Conservation (phyloP, 1,140 invertebrate genomes). For the Drosophila seguyi region DNA sequence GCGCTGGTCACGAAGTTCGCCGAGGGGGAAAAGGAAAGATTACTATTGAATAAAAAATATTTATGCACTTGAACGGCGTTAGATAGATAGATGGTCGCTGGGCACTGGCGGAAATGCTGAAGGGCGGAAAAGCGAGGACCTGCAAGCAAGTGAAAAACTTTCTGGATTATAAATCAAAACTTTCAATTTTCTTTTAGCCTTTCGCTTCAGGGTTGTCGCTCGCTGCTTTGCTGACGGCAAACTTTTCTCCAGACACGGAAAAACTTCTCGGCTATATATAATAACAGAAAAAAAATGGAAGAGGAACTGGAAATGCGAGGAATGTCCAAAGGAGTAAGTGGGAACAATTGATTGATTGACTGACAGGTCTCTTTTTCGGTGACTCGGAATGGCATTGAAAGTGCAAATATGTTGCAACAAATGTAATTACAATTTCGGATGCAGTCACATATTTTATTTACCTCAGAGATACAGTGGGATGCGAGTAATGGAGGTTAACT, state of each 20-base stretch:
- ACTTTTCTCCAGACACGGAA: slow-evolving; percentile 57
- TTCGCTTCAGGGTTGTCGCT: slow-evolving; percentile 43
- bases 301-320: neutral
- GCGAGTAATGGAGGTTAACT: too few relatives aligned
- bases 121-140: slow-evolving; percentile 11
- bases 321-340: slow-evolving; percentile 46
- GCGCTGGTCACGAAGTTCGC: slow-evolving; percentile 63
- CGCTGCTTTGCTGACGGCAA: slow-evolving; percentile 63
- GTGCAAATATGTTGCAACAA: slow-evolving; percentile 53
- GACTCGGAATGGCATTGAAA: slow-evolving; percentile 43
- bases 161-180: slow-evolving; percentile 80
- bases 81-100: slow-evolving; percentile 60
- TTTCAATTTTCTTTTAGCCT: slow-evolving; percentile 74
- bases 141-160: slow-evolving; percentile 65
- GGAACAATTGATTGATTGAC: slow-evolving; percentile 74
- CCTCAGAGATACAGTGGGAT: neutral
- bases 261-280: slow-evolving; percentile 28
- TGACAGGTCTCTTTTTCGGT: slow-evolving; percentile 42
- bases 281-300: neutral
- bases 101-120: slow-evolving; percentile 6
- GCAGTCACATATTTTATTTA: slow-evolving; percentile 20
- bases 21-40: slow-evolving; percentile 1
- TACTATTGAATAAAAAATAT: slow-evolving; percentile 71
- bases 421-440: slow-evolving; percentile 59
- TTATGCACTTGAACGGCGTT: slow-evolving; percentile 77